Evolutionary conservation across 37 sponge, comb jelly and placozoan species (phyloP).

Genomic region (Cliona cf. orientalis): DNA sequence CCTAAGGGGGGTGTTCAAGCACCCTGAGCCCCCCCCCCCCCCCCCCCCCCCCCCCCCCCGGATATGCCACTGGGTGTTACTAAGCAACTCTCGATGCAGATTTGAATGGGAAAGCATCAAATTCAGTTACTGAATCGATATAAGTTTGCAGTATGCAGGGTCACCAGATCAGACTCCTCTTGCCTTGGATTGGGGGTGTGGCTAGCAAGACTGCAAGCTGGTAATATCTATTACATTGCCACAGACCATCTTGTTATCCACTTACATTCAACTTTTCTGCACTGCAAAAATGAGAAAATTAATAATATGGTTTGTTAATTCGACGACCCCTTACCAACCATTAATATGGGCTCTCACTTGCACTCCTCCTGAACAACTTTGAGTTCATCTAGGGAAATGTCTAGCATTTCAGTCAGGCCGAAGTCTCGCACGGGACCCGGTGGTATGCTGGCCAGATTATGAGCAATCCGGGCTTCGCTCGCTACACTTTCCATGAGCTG

Average conservation of each 20-base stretch:
- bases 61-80: too few species aligned
- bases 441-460: too few species aligned
- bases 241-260: not conserved
- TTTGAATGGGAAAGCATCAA: too few species aligned
- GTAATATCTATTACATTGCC: not conserved
- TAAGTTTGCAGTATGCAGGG: too few species aligned
- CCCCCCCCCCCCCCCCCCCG: too few species aligned
- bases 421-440: too few species aligned
- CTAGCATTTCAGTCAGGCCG: not conserved
- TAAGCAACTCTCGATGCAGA: too few species aligned
- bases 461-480: too few species aligned
- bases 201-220: not conserved
- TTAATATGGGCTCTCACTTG: conserved; percentile 7
- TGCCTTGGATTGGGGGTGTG: not conserved
- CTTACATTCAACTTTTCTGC: not conserved
- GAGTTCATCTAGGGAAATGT: not conserved
- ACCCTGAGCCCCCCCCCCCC: too few species aligned
- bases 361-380: not conserved
- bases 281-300: conserved; percentile 3
- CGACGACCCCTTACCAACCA: conserved; percentile 12
- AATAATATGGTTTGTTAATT: not conserved
- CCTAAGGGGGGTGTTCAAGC: too few species aligned
- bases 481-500: too few species aligned
- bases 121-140: too few species aligned
- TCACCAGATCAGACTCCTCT: not conserved